Evolutionary conservation across 1,140 invertebrate species (phyloP).

Genomic region (Diuraphis noxia): DNA sequence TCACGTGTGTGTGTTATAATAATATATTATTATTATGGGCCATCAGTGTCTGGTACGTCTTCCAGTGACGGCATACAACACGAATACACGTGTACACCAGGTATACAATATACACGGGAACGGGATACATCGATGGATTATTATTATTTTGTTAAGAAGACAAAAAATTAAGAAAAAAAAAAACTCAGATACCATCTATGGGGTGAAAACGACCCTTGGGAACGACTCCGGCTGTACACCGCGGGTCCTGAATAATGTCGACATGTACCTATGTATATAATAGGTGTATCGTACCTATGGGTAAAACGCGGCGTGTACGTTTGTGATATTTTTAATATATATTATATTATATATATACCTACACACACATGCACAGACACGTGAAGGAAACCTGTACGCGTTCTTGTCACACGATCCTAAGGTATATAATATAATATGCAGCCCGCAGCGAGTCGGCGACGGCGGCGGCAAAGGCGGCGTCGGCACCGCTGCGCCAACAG

Average conservation of each 20-base stretch:
- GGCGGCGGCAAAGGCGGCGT: neutral
- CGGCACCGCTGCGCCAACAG: neutral
- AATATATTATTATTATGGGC: constrained; percentile 20
- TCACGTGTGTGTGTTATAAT: neutral
- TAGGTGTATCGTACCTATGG: neutral
- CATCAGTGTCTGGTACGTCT: neutral
- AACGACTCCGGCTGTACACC: constrained; percentile 7
- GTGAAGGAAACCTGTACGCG: neutral
- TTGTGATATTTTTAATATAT: neutral
- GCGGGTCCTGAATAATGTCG: neutral
- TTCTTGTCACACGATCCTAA: constrained; percentile 33
- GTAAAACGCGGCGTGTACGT: neutral
- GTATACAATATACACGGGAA: neutral
- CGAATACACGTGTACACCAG: neutral
- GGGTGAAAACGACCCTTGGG: constrained; percentile 47
- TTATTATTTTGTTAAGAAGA: constrained; percentile 32
- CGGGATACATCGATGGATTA: constrained; percentile 13
- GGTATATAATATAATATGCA: neutral
- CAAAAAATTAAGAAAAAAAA: constrained; percentile 18
- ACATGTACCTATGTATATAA: neutral
- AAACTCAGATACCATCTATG: neutral
- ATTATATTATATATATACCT: constrained; percentile 4
- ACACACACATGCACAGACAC: too few species aligned
- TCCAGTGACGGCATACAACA: neutral
- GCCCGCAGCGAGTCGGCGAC: neutral